phyloP scores from a whole-genome alignment of 2,888 invertebrate genomes.

The Cepaea hortensis region DNA sequence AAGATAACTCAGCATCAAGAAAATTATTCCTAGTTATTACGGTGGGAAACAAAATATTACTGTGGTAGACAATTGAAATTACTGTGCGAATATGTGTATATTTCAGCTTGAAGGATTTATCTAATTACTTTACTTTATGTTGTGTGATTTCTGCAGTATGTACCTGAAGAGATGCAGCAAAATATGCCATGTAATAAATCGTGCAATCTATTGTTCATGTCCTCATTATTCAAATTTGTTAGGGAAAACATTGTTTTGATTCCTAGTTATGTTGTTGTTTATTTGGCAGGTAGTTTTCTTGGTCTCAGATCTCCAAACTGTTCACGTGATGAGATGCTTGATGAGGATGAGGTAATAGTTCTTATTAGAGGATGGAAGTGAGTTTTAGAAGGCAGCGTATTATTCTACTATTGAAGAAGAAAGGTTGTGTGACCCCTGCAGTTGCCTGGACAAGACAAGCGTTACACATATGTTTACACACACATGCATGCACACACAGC shows the following conservation, averaged over 20 bases:
- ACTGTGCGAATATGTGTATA: too few species aligned
- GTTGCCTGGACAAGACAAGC: not conserved
- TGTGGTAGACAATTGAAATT: too few species aligned
- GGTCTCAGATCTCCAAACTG: constrained; percentile 57
- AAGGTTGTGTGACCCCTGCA: too few species aligned
- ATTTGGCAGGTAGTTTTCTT: constrained; percentile 67
- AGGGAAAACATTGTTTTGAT: not conserved
- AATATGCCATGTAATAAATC: too few species aligned
- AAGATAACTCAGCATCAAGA: not conserved
- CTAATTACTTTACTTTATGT: too few species aligned
- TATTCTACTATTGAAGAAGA: not conserved
- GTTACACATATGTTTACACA: not conserved
- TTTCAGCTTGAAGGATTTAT: too few species aligned
- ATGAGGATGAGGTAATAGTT: constrained; percentile 49
- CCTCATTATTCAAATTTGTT: too few species aligned
- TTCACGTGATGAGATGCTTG: constrained; percentile 41
- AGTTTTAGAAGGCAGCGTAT: not conserved
- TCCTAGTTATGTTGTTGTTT: not conserved
- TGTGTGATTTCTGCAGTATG: too few species aligned
- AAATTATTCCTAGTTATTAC: too few species aligned
- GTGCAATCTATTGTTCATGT: too few species aligned
- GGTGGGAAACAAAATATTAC: too few species aligned
- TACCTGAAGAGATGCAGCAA: too few species aligned
- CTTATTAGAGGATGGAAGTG: constrained; percentile 44
- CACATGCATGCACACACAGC: not conserved